Conservation (phyloP, 2,797 vertebrate genomes). For the Rhabdomys pumilio region DNA sequence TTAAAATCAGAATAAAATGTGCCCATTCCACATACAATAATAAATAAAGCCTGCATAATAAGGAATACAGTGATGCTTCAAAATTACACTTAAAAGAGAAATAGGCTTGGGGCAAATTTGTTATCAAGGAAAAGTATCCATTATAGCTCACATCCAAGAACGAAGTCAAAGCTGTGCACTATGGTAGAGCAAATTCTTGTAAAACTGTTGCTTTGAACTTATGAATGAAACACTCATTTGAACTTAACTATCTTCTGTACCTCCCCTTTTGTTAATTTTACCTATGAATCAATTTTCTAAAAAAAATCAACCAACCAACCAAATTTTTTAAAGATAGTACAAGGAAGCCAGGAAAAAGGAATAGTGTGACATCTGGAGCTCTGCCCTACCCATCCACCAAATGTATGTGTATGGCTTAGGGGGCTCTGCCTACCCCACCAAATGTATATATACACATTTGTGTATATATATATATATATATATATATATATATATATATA, state of each 20-base stretch:
- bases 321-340: background rate
- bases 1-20: background rate
- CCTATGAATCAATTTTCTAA: background rate
- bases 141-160: background rate
- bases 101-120: background rate
- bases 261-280: background rate
- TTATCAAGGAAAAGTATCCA: background rate
- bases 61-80: background rate
- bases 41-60: background rate
- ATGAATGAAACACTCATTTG: background rate
- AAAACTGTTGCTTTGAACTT: background rate
- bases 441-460: no score
- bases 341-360: background rate
- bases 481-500: no score
- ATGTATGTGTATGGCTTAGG: no score
- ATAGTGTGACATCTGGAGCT: background rate
- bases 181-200: background rate
- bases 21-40: background rate
- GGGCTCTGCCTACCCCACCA: no score
- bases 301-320: no score
- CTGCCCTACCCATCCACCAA: background rate
- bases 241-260: background rate
- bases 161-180: background rate
- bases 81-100: background rate
- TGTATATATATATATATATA: no score